Evolutionary conservation across 2,888 invertebrate species (phyloP), one percentile per base, ranked within the genome.

Genomic region (Acrobasis suavella): DNA sequence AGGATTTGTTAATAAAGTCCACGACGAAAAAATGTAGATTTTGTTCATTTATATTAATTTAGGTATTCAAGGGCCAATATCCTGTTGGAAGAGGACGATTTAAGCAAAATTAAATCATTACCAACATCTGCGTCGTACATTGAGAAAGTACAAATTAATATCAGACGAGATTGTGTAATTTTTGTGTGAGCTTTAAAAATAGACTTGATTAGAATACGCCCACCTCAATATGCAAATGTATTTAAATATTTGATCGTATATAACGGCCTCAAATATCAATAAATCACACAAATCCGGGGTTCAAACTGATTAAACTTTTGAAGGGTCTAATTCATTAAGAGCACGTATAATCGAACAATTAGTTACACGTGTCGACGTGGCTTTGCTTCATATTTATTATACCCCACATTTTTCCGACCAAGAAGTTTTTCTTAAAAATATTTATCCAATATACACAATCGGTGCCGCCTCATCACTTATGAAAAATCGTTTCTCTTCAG

Each of bases 391-490:
- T 85, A 89, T 91, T 91, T 91, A 92, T 89, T 79, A 83, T 73
- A 72, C 63, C 70, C 79, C 70, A 81, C 74, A 83, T 82, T 85
- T 89, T 89, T 85, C 83, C 80, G 75, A 78, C 77, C 76, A 74
- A 71, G 68, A 71, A 78, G 80, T 76, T 89, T 91, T 91, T 87
- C 87, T 82, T 82, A 81, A 88, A 85, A 89, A 88, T 89, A 88
- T 90, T 87, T 87, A 88, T 86, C 89, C 88, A 89, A 86, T 89
- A 87, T 80, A 84, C 79, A 83, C 83, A 91, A 91, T 91, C 88
- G 83, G 91, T 86, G 86, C 91, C 89, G 91, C 86, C 86, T 89
- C 90, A 90, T 92, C 84, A 89, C 75, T 91, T 90, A 92, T 92
- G 89, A 92, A 91, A 91, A 89, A 92, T 90, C 81, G 90, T 85